Evolutionary conservation across 1,140 invertebrate species (phyloP), one percentile per base, ranked within the genome.

Genomic region (Mizuhopecten yessoensis): DNA sequence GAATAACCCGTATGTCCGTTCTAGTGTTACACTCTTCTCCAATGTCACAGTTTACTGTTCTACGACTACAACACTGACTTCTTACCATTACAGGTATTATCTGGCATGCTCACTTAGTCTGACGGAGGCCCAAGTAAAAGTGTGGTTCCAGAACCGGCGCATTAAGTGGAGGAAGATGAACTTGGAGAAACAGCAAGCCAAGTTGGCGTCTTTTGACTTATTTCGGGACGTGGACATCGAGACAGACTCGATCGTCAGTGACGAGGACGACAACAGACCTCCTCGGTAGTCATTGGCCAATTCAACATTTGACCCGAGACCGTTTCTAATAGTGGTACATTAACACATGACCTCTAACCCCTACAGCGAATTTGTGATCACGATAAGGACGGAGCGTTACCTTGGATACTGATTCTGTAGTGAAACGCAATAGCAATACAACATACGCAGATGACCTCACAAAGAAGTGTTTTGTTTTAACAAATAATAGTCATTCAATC

Each of bases 91-190:
- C 94, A 96, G 96, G 90, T 96, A 95, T 89, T 96, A 96, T 90
- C 90, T 96, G 89, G 96, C 96, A 0, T 94, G 95, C 15, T 95
- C 95, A 1, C 92, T 96, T 13, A 95, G 94, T 86, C 92, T 96
- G 42, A 95, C 96, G 10, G 96, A 96, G 90, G 96, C 96, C 2
- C 97, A 99, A 97, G 98, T 99, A 0, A 99, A 99, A 96, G 99
- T 99, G 0, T 99, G 99, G 99, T 99, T 99, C 96, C 99, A 99
- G 97, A 99, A 99, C 96, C 97, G 99, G 34, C 97, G 99, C 36
- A 99, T 99, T 92, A 99, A 99, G 97, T 99, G 98, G 98, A 97
- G 99, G 33, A 99, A 99, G 95, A 98, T 99, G 94, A 98, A 99
- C 94, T 97, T 99, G 94, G 99, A 99, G 95, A 97, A 99, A 92